Percentiles rank a stretch among this genome's conserved stretches.
Evolutionary conservation across 2,113 vertebrate genomes (phyloP).

Genomic region (Scartelaos histophorus): DNA sequence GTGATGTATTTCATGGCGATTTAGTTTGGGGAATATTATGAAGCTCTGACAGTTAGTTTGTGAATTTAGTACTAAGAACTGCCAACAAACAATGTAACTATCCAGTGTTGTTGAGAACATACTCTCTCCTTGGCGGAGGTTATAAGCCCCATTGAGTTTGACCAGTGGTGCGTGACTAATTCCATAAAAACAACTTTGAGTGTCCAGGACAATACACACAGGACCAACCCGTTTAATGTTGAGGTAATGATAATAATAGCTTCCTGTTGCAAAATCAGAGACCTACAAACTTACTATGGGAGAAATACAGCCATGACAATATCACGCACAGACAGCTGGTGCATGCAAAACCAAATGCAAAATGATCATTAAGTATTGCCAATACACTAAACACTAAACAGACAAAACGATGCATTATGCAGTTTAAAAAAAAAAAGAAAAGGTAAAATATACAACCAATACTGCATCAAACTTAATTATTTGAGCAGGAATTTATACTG

Average conservation of each 20-base stretch:
- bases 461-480: too few species aligned
- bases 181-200: constrained; percentile 3
- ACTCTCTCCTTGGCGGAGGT: neutral
- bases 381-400: too few species aligned
- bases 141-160: neutral
- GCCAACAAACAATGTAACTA: constrained; percentile 7
- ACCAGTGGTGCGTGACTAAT: neutral
- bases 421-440: too few species aligned
- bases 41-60: neutral
- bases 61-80: neutral
- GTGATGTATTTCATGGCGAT: neutral
- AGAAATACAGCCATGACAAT: neutral
- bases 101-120: neutral
- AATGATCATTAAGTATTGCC: neutral
- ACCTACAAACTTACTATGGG: neutral
- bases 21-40: neutral
- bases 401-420: too few species aligned
- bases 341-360: neutral
- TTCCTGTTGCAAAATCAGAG: neutral
- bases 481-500: too few species aligned
- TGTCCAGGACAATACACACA: constrained; percentile 7
- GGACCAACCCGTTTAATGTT: neutral
- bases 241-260: neutral
- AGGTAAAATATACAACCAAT: too few species aligned
- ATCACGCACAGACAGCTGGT: neutral